Base-by-base conservation (phyloP, 2,888 invertebrate genomes). In the Plagodis dolabraria region DNA sequence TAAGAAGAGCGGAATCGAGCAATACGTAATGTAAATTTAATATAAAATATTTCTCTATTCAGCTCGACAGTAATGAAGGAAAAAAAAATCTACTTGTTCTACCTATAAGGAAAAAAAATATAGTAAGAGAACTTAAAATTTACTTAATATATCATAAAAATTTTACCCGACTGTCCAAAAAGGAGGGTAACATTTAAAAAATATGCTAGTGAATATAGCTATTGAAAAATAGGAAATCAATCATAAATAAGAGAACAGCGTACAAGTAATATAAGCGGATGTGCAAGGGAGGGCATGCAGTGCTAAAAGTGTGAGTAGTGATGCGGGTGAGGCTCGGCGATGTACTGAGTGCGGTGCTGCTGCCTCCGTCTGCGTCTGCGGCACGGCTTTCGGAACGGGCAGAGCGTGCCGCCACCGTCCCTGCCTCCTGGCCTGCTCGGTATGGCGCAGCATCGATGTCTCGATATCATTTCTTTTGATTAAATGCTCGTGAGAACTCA, bases 401-500 rank as follows among this genome's bases (percentile, higher is more conserved):
- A 84, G 79, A 79, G 64, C 77, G 75, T 79, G 70, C 77, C 79
- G 80, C 84, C 86, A 86, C 89, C 88, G 85, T 83, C 85, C 92
- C 92, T 92, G 87, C 89, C 92, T 91, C 93, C 89, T 84, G 81
- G 87, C 88, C 89, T 87, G 87, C 82, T 81, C 84, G 82, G 83
- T 86, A 70, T 77, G 71, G 80, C 82, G 78, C 85, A 85, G 86
- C 86, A 76, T 87, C 88, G 87, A 91, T 89, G 90, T 90, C 89
- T 79, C 79, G 87, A 72, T 84, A 91, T 87, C 89, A 85, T 77
- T 87, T 88, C 78, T 73, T 86, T 91, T 83, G 93, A 92, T 85
- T 92, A 22, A 85, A 92, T 92, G 92, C 93, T 90, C 89, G 93
- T 93, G 93, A 93, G 87, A 90, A 91, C 86, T 89, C 89, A 92